phyloP scores from a whole-genome alignment of 2,797 vertebrate genomes.

The Falco biarmicus region DNA sequence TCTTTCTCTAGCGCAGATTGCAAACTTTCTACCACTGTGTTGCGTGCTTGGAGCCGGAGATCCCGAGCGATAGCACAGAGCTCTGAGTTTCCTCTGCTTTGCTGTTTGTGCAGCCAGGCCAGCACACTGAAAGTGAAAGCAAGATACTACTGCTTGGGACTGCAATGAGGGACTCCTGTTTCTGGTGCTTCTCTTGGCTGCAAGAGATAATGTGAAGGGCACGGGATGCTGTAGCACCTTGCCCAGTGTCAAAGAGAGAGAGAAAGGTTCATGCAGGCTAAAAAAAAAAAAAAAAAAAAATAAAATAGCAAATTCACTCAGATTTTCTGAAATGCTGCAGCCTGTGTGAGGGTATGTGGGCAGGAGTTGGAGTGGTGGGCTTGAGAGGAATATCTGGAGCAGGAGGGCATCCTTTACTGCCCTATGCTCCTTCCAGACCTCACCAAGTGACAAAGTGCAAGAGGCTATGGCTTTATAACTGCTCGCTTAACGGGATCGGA shows the following conservation, averaged over 20 bases:
- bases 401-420: not conserved
- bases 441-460: not conserved
- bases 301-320: not conserved
- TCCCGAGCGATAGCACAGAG: fast-evolving
- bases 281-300: not conserved
- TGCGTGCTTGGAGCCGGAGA: not conserved
- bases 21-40: fast-evolving
- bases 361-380: not conserved
- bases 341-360: fast-evolving
- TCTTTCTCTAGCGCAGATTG: not conserved
- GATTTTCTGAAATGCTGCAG: not conserved
- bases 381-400: not conserved
- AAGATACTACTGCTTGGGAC: not conserved
- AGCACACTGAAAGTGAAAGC: not conserved
- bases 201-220: fast-evolving
- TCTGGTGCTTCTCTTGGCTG: not conserved
- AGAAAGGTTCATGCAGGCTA: not conserved
- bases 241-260: not conserved
- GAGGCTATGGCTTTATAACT: not conserved
- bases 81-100: not conserved
- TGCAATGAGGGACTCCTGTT: not conserved
- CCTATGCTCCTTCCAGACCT: not conserved
- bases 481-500: not conserved
- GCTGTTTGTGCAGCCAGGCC: not conserved
- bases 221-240: not conserved